Evolutionary conservation across 2,113 vertebrate species (phyloP), one percentile per base, ranked within the genome.

Genomic region (Accipiter cooperii): DNA sequence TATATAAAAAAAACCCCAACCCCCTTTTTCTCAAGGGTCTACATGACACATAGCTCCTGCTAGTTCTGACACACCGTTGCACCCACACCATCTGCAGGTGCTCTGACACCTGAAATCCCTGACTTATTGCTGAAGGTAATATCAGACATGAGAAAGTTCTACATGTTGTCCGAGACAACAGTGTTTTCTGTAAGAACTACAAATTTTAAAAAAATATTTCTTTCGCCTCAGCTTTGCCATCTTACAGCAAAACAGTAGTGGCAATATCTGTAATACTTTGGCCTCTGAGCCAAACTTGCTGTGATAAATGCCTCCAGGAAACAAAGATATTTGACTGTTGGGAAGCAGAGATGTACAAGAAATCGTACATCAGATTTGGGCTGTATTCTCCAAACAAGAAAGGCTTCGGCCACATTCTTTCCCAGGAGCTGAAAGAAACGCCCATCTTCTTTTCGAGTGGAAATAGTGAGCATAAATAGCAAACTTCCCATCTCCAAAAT

Each of bases 1-100:
- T 16, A 81, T n/a, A 47, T 3, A 5, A 2, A 15, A 52, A 52
- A 52, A 2, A 0, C 13, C 12, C 49, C 15, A 49, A 8, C 18
- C 10, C 34, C 6, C 16, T 34, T 89, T 77, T 55, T 75, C 26
- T 78, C 31, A 42, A 25, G 75, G 61, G 29, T 44, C 26, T 85
- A 31, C 12, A 6, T 7, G 12, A 20, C 13, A 9, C 11, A 5
- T 24, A 21, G 2, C 17, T 83, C 40, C 34, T 79, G 24, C 17
- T 40, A 33, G 18, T 55, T 74, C 33, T 80, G 79, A 26, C 13
- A n/a, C 10, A 14, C 6, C 25, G 2, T 11, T 90, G 34, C 17
- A 11, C 20, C 12, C 12, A 18, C 31, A 42, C 2, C 11, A 17
- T 17, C 29, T 51, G 51, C 24, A 51, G 51, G 16, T 57, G 5